Evolutionary conservation across 92 coral and sea anemone genomes (phyloP).

Genomic region (Umimayanthus kanabou): DNA sequence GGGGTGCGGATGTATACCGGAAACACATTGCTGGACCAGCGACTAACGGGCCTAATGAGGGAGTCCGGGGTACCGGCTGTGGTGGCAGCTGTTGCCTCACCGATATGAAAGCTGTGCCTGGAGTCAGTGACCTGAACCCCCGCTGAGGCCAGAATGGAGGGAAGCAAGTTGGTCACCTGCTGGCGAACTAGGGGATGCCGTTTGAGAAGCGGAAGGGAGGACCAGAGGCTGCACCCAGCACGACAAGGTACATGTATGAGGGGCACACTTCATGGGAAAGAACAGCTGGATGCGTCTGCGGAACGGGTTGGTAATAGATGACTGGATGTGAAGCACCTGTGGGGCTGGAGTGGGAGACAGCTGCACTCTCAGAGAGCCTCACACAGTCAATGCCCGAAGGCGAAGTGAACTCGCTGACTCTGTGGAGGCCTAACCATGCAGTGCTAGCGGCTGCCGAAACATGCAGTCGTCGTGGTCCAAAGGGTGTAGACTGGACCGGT

Average conservation of each 20-base stretch:
- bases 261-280: constrained; percentile 10
- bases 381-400: constrained; percentile 7
- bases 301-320: constrained; percentile 51
- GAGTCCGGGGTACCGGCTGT: not conserved
- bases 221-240: constrained; percentile 32
- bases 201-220: constrained; percentile 48
- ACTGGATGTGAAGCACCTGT: constrained; percentile 9
- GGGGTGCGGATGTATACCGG: no score
- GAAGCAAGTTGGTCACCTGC: not conserved
- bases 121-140: not conserved
- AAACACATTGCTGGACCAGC: not conserved
- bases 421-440: constrained; percentile 23
- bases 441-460: constrained; percentile 13
- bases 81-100: not conserved
- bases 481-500: no score
- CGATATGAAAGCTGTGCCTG: not conserved
- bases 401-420: constrained; percentile 18
- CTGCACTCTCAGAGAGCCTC: not conserved
- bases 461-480: not conserved
- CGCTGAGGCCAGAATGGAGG: not conserved
- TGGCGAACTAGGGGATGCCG: constrained; percentile 42
- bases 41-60: not conserved
- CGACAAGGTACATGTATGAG: constrained; percentile 35
- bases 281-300: constrained; percentile 43
- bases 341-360: constrained; percentile 11